Evolutionary conservation across 2,113 vertebrate genomes (phyloP).

Genomic region (Thinocorus orbignyianus): DNA sequence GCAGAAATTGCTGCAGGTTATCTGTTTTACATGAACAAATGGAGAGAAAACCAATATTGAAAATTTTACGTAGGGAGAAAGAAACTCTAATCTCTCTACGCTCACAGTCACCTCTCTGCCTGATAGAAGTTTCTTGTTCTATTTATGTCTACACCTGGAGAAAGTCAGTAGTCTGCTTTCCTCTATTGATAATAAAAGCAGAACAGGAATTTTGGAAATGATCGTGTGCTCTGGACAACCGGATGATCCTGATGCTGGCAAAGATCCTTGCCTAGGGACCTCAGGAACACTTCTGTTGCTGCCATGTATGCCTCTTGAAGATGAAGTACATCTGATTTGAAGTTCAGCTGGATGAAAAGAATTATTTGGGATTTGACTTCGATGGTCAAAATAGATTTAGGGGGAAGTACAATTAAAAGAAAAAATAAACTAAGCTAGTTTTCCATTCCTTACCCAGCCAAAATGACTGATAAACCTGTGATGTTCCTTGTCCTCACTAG

Average conservation of each 20-base stretch:
- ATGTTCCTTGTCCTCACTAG: background rate
- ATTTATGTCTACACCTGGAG: background rate
- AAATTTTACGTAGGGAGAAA: background rate
- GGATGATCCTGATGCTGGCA: background rate
- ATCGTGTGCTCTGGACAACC: background rate
- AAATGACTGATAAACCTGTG: background rate
- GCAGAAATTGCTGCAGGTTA: background rate
- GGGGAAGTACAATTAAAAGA: background rate
- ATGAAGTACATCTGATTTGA: background rate
- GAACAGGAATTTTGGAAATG: background rate
- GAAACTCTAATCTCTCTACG: background rate
- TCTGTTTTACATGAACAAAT: background rate
- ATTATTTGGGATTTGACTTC: background rate
- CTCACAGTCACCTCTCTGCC: background rate
- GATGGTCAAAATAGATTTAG: background rate
- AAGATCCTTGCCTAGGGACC: background rate
- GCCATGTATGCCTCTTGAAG: background rate
- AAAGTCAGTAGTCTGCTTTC: background rate
- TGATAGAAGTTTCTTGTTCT: background rate
- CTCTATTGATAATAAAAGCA: background rate
- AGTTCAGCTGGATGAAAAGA: background rate
- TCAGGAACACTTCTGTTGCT: background rate
- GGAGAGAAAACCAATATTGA: background rate
- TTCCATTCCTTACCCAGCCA: background rate
- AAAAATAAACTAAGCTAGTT: background rate